Evolutionary conservation across 1,140 invertebrate genomes (phyloP).

Genomic region (Parasteatoda tepidariorum): DNA sequence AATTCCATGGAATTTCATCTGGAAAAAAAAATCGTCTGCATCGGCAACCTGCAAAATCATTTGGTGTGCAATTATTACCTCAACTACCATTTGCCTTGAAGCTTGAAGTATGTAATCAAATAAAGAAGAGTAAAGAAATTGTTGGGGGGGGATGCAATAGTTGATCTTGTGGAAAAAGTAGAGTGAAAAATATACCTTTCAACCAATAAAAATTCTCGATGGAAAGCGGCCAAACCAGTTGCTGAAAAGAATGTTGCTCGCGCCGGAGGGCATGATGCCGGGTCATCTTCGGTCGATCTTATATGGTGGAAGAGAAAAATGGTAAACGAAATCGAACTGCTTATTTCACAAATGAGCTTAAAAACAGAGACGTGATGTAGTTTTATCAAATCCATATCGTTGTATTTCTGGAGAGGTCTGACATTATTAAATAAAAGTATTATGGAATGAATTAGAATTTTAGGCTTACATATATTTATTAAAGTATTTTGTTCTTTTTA

Average conservation of each 20-base stretch:
- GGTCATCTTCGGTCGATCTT: conserved; percentile 42
- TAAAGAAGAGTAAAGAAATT: conserved; percentile 30
- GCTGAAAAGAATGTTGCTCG: conserved; percentile 27
- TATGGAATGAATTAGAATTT: no score
- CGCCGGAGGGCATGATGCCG: neutral
- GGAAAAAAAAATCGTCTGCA: neutral
- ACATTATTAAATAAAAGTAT: no score
- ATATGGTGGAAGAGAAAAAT: conserved; percentile 12
- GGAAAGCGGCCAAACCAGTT: conserved; percentile 59
- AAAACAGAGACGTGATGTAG: no score
- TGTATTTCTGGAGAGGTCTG: no score
- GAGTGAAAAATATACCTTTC: conserved; percentile 47
- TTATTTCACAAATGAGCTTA: no score
- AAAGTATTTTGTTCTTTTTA: no score
- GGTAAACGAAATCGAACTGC: conserved; percentile 14
- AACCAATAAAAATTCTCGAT: conserved; percentile 28
- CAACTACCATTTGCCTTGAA: conserved; percentile 52
- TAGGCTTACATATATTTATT: no score
- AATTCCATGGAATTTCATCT: conserved; percentile 2
- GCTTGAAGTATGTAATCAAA: conserved; percentile 37
- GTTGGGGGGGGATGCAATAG: neutral
- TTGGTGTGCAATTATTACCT: conserved; percentile 46
- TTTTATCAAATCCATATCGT: no score
- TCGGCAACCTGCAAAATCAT: neutral
- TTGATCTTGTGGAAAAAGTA: conserved; percentile 29